Evolutionary conservation across 2,888 invertebrate species (phyloP).

Genomic region (Netelia virgata): DNA sequence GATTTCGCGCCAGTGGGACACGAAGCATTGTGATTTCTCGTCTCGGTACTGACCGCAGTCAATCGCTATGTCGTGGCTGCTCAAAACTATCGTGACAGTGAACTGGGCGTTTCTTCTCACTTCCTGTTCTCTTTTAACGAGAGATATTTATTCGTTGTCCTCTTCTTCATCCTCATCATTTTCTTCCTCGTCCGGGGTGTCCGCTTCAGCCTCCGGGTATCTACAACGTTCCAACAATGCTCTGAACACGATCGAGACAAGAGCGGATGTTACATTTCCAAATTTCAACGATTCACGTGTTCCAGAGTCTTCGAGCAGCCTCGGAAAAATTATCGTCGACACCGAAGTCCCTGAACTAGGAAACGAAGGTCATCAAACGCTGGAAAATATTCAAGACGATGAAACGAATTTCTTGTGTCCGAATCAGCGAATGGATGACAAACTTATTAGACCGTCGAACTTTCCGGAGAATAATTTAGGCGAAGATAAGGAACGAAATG

Average conservation of each 20-base stretch:
- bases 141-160: neutral
- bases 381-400: slow-evolving; percentile 16
- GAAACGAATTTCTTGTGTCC: slow-evolving; percentile 43
- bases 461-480: neutral
- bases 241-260: neutral
- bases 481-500: neutral
- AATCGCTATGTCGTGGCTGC: neutral
- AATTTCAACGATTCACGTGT: neutral
- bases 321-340: neutral
- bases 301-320: neutral
- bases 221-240: neutral
- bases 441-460: neutral
- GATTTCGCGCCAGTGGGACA: neutral
- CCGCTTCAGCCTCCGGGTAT: neutral
- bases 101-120: neutral
- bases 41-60: neutral
- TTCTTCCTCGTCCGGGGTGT: neutral
- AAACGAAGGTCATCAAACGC: neutral
- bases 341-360: neutral
- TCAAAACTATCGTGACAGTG: neutral
- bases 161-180: neutral
- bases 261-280: neutral
- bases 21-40: neutral
- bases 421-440: neutral
- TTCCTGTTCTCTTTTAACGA: neutral